These are phyloP conservation scores for Ariolimax columbianus DNA, from an alignment of 2,888 invertebrate species.

Conservation along the genomic window DNA sequence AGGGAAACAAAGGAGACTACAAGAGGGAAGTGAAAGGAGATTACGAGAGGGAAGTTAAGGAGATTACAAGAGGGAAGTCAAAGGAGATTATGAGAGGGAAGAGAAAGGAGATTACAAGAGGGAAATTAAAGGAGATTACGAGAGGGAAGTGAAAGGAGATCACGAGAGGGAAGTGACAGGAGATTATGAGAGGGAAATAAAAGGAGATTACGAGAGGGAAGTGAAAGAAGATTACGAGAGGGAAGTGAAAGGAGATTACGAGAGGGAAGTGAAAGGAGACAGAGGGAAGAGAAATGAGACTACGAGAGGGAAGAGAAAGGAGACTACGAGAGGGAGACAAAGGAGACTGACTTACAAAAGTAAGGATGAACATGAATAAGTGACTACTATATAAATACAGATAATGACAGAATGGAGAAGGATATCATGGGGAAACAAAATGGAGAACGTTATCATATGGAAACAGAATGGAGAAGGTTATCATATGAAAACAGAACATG, in stretches of 20 bases:
- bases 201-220: background rate
- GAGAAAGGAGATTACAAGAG: background rate
- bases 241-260: background rate
- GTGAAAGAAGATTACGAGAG: background rate
- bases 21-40: background rate
- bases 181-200: background rate
- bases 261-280: too few species aligned
- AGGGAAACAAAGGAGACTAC: background rate
- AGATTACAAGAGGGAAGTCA: background rate
- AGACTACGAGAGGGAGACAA: too few species aligned
- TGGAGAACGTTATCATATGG: too few species aligned
- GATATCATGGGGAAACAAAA: too few species aligned
- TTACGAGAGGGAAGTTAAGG: background rate
- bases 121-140: background rate
- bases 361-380: too few species aligned
- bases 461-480: too few species aligned
- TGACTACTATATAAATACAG: too few species aligned
- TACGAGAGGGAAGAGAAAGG: too few species aligned
- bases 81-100: background rate
- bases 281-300: background rate
- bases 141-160: background rate
- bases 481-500: too few species aligned
- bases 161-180: background rate
- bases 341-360: too few species aligned
- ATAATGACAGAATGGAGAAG: too few species aligned